phyloP scores from a whole-genome alignment of 2,113 vertebrate genomes.

The Ctenomys sociabilis region DNA sequence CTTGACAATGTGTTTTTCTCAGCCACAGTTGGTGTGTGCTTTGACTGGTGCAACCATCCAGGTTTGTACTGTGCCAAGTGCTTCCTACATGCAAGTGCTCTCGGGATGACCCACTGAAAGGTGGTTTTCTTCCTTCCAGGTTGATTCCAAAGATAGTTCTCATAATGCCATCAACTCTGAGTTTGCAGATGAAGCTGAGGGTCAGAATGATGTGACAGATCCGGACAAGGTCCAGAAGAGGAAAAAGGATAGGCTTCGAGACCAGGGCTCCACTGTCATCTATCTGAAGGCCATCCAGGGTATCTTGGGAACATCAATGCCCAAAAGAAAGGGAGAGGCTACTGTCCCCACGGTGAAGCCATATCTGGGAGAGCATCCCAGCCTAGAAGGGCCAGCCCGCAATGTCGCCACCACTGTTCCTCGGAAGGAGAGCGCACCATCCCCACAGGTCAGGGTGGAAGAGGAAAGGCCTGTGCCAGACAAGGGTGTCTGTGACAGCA shows the following conservation, averaged over 20 bases:
- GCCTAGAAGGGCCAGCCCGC: background rate
- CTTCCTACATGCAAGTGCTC: background rate
- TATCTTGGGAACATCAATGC: constrained; percentile 65
- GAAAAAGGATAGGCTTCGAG: constrained; percentile 79
- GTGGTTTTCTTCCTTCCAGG: constrained; percentile 57
- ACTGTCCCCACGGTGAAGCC: background rate
- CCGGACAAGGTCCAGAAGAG: constrained; percentile 68
- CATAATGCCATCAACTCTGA: constrained; percentile 51
- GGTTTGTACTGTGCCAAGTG: background rate
- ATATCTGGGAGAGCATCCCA: background rate
- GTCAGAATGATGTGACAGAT: constrained; percentile 36
- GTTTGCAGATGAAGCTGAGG: constrained; percentile 56
- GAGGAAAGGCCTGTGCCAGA: background rate
- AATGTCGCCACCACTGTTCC: background rate
- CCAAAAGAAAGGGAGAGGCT: constrained; percentile 45
- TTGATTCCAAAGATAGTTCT: constrained; percentile 68
- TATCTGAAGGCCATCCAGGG: constrained; percentile 85
- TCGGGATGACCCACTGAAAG: background rate
- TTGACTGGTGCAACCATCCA: background rate
- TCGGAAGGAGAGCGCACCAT: background rate
- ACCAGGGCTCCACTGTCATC: constrained; percentile 82
- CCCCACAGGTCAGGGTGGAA: background rate
- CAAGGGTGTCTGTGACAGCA: constrained; percentile 6
- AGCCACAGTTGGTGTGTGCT: background rate
- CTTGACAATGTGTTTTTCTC: background rate